phyloP scores from a whole-genome alignment of 1,140 invertebrate genomes.

The Harpegnathos saltator region DNA sequence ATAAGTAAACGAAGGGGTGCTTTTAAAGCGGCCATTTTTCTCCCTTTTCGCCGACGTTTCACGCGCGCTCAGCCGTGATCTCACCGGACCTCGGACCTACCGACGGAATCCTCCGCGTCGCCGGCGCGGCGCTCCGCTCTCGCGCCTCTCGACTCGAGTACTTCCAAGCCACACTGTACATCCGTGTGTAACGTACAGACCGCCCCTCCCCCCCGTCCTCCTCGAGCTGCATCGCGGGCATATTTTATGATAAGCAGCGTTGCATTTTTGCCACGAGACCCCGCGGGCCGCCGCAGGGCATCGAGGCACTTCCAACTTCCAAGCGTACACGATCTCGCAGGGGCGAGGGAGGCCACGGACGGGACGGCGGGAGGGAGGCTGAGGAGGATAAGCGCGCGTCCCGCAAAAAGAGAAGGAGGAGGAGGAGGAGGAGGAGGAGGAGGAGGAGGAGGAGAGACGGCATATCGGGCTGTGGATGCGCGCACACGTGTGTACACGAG shows the following conservation, averaged over 20 bases:
- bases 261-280: conserved; percentile 79
- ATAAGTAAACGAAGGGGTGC: too few species aligned
- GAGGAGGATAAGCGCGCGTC: conserved; percentile 64
- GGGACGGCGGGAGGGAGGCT: conserved; percentile 48
- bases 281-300: conserved; percentile 64
- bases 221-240: conserved; percentile 73
- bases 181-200: conserved; percentile 26
- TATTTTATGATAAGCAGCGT: conserved; percentile 86
- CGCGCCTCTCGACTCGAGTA: too few species aligned
- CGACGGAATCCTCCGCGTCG: conserved; percentile 36
- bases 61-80: too few species aligned
- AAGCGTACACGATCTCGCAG: conserved; percentile 73
- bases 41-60: neutral
- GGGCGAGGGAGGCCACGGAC: conserved; percentile 10
- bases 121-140: conserved; percentile 36
- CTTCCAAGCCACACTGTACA: conserved; percentile 52
- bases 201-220: neutral
- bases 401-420: conserved; percentile 40
- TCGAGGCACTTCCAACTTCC: conserved; percentile 61
- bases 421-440: conserved; percentile 61
- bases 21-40: neutral
- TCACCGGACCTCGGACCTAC: neutral
- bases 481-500: conserved; percentile 61
- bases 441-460: conserved; percentile 29
- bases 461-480: conserved; percentile 45